Percentiles rank a stretch among this genome's conserved stretches.
Evolutionary conservation across 2,888 invertebrate genomes (phyloP).

Genomic region (Hipparchia sbordonii): DNA sequence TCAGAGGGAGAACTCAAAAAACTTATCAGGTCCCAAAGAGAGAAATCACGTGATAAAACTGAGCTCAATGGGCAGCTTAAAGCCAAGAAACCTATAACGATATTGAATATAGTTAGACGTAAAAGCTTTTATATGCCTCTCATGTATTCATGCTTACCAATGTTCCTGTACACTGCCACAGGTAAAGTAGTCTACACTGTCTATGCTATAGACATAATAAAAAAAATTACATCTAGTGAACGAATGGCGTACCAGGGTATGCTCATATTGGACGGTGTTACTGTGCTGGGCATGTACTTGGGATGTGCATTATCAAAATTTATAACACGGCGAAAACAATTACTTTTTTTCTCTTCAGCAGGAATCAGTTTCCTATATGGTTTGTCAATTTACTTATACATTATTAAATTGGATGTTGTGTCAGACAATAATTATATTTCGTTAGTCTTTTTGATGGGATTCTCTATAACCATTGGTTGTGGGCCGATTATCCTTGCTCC

Average conservation of each 20-base stretch:
- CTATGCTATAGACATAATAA: slow-evolving; percentile 28
- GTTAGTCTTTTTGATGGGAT: slow-evolving; percentile 27
- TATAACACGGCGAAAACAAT: slow-evolving; percentile 45
- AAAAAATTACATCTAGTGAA: slow-evolving; percentile 27
- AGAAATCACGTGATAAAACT: slow-evolving; percentile 17
- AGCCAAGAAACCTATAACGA: neutral
- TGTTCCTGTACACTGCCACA: slow-evolving; percentile 15
- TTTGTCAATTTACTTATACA: slow-evolving; percentile 21
- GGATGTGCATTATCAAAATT: slow-evolving; percentile 42
- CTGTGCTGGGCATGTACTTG: slow-evolving; percentile 48
- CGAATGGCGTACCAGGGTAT: slow-evolving; percentile 24
- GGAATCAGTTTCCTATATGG: slow-evolving; percentile 10
- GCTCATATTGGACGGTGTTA: slow-evolving; percentile 33
- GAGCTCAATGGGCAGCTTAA: neutral
- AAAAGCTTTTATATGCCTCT: slow-evolving; percentile 36
- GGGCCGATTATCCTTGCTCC: slow-evolving; percentile 48
- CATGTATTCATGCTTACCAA: slow-evolving; percentile 3
- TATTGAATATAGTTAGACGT: slow-evolving; percentile 1
- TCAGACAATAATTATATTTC: slow-evolving; percentile 12
- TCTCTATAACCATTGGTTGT: slow-evolving; percentile 37
- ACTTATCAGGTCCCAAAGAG: slow-evolving; percentile 29
- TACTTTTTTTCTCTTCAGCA: slow-evolving; percentile 35
- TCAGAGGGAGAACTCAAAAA: slow-evolving; percentile 37
- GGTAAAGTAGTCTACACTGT: slow-evolving; percentile 25
- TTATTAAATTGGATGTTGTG: slow-evolving; percentile 3